Evolutionary conservation across 1,140 invertebrate genomes (phyloP).

Genomic region (Sesamia nonagrioides): DNA sequence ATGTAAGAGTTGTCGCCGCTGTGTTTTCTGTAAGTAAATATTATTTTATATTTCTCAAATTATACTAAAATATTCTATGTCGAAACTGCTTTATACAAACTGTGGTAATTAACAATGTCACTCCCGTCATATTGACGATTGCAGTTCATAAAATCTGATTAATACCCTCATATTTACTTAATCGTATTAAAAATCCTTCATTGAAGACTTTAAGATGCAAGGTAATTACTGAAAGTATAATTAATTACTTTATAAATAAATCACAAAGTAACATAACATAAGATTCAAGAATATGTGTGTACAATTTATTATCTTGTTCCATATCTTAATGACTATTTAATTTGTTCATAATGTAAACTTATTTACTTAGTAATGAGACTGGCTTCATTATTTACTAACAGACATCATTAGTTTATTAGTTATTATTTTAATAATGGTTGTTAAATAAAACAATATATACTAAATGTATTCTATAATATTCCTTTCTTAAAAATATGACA

Average conservation of each 20-base stretch:
- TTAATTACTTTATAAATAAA: background rate
- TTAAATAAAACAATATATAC: background rate
- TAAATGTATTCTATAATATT: background rate
- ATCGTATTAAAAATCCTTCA: slow-evolving; percentile 1
- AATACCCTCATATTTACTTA: slow-evolving; percentile 27
- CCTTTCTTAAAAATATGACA: background rate
- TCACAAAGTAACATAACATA: background rate
- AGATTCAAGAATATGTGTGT: background rate
- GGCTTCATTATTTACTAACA: background rate
- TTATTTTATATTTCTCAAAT: slow-evolving; percentile 45
- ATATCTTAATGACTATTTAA: background rate
- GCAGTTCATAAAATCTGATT: background rate
- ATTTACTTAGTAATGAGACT: slow-evolving; percentile 4
- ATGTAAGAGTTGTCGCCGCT: slow-evolving; percentile 76
- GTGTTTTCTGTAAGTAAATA: slow-evolving; percentile 77
- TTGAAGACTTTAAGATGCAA: background rate
- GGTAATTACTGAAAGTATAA: background rate
- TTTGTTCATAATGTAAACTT: slow-evolving; percentile 25
- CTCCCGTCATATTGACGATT: background rate
- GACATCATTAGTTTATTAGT: slow-evolving; percentile 6
- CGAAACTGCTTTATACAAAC: background rate
- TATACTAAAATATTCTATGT: slow-evolving; percentile 10
- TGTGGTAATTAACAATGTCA: background rate
- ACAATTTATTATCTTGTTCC: background rate
- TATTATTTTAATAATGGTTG: background rate